phyloP scores from a whole-genome alignment of 2,888 invertebrate genomes.

The Yponomeuta sedellus region DNA sequence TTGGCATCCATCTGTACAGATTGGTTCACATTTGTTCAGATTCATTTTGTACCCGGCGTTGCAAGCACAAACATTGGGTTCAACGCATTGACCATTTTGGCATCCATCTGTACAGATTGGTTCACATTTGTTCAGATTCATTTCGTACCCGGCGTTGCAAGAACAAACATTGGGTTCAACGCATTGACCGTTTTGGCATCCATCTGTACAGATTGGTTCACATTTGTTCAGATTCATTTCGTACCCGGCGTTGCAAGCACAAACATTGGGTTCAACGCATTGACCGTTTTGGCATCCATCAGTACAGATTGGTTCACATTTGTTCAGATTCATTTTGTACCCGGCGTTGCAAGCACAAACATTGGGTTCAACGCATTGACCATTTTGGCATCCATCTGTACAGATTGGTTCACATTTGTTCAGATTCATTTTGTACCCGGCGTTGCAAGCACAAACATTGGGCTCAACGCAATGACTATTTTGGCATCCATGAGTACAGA shows the following conservation, averaged over 20 bases:
- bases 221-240: slow-evolving; percentile 17
- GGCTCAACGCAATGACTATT: slow-evolving; percentile 31
- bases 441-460: slow-evolving; percentile 58
- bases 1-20: background rate
- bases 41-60: slow-evolving; percentile 29
- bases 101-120: slow-evolving; percentile 26
- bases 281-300: slow-evolving; percentile 38
- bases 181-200: background rate
- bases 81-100: slow-evolving; percentile 25
- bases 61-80: slow-evolving; percentile 49
- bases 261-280: slow-evolving; percentile 43
- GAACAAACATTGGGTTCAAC: background rate
- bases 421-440: slow-evolving; percentile 35
- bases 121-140: slow-evolving; percentile 17
- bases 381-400: slow-evolving; percentile 20
- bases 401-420: background rate
- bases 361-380: slow-evolving; percentile 39
- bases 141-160: background rate
- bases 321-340: slow-evolving; percentile 24
- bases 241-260: slow-evolving; percentile 28
- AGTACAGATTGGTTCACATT: slow-evolving; percentile 30
- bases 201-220: background rate
- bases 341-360: slow-evolving; percentile 62
- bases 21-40: background rate
- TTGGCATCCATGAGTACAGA: background rate